phyloP scores from a whole-genome alignment of 2,888 invertebrate species.

The Papilio elwesi region DNA sequence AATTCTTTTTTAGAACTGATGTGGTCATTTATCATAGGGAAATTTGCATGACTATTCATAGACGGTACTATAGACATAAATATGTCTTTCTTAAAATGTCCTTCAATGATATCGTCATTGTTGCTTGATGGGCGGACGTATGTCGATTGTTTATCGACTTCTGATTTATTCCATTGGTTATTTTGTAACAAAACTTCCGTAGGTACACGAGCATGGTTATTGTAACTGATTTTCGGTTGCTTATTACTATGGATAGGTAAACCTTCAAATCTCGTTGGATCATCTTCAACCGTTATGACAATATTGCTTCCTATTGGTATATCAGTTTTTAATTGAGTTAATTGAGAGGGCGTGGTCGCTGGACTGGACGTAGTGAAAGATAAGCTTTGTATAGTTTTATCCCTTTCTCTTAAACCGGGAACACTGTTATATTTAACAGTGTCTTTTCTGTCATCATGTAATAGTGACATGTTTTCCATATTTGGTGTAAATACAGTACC shows the following conservation, averaged over 20 bases:
- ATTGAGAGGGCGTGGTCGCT: conserved; percentile 59
- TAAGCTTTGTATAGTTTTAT: conserved; percentile 62
- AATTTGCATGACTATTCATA: conserved; percentile 78
- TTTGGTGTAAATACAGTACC: conserved; percentile 55
- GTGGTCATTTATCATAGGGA: conserved; percentile 74
- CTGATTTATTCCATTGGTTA: conserved; percentile 73
- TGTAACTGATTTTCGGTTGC: conserved; percentile 56
- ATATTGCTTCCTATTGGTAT: conserved; percentile 81
- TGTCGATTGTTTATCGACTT: conserved; percentile 45
- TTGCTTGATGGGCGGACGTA: conserved; percentile 1
- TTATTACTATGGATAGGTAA: conserved; percentile 62
- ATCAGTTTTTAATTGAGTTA: conserved; percentile 68
- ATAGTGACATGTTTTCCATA: conserved; percentile 57
- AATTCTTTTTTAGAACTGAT: conserved; percentile 38
- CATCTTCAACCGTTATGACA: conserved; percentile 78
- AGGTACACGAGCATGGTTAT: conserved; percentile 54
- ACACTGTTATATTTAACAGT: conserved; percentile 72
- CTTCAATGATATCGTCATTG: conserved; percentile 27
- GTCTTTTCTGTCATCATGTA: conserved; percentile 56
- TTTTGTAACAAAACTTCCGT: conserved; percentile 56
- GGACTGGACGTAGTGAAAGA: conserved; percentile 73
- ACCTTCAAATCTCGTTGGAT: conserved; percentile 61
- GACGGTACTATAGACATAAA: conserved; percentile 54
- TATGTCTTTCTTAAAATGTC: conserved; percentile 44
- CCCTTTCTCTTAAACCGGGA: conserved; percentile 64